Base-by-base conservation (phyloP, 2,797 vertebrate genomes). In the Halcyon leucocephala region DNA sequence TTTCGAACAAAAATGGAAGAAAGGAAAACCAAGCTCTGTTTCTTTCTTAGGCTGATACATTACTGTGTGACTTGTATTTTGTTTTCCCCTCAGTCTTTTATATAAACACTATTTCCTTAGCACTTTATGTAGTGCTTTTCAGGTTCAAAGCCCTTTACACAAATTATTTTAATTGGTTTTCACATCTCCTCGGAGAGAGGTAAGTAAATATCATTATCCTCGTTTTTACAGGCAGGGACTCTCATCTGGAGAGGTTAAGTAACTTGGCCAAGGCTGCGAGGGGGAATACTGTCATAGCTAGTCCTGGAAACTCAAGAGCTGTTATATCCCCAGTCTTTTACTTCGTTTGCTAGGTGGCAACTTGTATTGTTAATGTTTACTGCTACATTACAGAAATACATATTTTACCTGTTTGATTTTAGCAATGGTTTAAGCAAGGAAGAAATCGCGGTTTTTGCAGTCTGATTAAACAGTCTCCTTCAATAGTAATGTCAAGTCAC, bases 151-250 rank as follows among this genome's bases (percentile, higher is more conserved):
- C 90, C 73, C 80, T 95, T 95, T 93, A 66, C 62, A 70, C 62
- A 90, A 93, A 93, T 90, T 94, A 91, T 79, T 95, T 89, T 95
- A 96, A 94, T 97, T 95, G 96, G 90, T 94, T 95, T 91, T 90
- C 64, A 62, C 51, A 82, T 95, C 28, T 92, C 94, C 70, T 90
- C 42, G 7, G 93, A 86, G 95, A 94, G 73, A 70, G 55, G 65
- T 96, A 73, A 90, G 95, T 86, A 96, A 97, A 96, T 96, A 95
- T 76, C 82, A 95, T 96, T 96, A 95, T 95, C 73, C 66, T 91
- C 10, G 2, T 84, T 96, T 96, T 95, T 94, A 82, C 62, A 91
- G 95, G 83, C 70, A 60, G 93, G 57, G 65, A 58, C 82, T 95
- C 20, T 95, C 58, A 70, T 90, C 91, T 91, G 71, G 46, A 95